phyloP scores from a whole-genome alignment of 2,797 vertebrate species.

The Diceros bicornis region DNA sequence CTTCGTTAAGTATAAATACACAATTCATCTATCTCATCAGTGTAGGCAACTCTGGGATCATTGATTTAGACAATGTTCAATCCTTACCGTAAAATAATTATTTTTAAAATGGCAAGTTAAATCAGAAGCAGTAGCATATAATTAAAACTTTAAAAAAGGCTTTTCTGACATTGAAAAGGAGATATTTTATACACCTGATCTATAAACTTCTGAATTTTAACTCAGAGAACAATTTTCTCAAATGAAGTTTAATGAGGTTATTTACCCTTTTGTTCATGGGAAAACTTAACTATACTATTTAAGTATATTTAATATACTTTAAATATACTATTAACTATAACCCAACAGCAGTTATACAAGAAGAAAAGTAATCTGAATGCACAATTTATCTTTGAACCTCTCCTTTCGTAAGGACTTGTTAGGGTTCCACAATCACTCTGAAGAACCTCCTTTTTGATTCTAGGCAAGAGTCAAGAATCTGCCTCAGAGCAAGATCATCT shows the following conservation, averaged over 20 bases:
- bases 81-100: background rate
- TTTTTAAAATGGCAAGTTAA: conserved; percentile 44
- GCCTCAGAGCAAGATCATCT: background rate
- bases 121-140: conserved; percentile 22
- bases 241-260: conserved; percentile 47
- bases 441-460: background rate
- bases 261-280: conserved; percentile 1
- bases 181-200: background rate
- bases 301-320: background rate
- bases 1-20: conserved; percentile 50
- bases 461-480: background rate
- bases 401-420: background rate
- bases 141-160: conserved; percentile 24
- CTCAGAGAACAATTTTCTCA: conserved; percentile 5
- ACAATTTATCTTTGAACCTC: conserved; percentile 10
- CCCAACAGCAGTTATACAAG: conserved; percentile 15
- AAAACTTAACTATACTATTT: conserved; percentile 1
- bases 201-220: conserved; percentile 68
- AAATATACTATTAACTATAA: background rate
- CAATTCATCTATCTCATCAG: background rate
- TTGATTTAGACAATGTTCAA: background rate
- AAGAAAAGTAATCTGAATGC: conserved; percentile 28
- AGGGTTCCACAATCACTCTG: background rate
- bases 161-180: conserved; percentile 47
- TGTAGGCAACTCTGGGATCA: background rate